Evolutionary conservation across 1,140 invertebrate species (phyloP).

Genomic region (Microplitis demolitor): DNA sequence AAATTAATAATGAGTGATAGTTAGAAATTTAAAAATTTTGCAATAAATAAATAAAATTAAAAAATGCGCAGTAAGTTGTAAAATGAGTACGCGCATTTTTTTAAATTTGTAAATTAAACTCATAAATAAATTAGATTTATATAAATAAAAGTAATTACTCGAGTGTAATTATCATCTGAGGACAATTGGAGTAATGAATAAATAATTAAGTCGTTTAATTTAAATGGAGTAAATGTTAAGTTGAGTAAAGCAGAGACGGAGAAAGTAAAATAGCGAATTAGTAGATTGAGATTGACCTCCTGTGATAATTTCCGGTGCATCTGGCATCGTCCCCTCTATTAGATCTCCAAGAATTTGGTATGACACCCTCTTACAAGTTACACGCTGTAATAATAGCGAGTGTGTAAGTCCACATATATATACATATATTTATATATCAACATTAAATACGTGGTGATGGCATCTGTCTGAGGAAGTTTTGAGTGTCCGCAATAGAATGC

Average conservation of each 20-base stretch:
- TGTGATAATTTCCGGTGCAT: slow-evolving; percentile 16
- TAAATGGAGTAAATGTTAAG: neutral
- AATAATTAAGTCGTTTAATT: neutral
- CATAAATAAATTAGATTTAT: too few relatives aligned
- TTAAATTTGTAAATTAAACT: too few relatives aligned
- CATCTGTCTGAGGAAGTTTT: neutral
- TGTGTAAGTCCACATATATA: neutral
- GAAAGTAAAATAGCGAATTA: neutral
- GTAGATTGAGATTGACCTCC: slow-evolving; percentile 9
- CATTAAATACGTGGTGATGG: neutral
- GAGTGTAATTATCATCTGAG: neutral
- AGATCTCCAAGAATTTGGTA: neutral
- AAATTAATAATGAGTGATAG: too few relatives aligned
- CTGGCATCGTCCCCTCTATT: neutral
- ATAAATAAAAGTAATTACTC: too few relatives aligned
- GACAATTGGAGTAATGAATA: neutral
- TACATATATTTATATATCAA: neutral
- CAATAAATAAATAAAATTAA: too few relatives aligned
- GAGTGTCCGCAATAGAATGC: slow-evolving; percentile 14
- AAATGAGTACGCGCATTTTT: too few relatives aligned
- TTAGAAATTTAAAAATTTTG: too few relatives aligned
- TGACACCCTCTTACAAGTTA: neutral
- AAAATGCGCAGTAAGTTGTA: too few relatives aligned
- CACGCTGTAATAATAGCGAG: neutral
- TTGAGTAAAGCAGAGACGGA: neutral